Evolutionary conservation across 2,888 invertebrate species (phyloP).

Genomic region (Amorpha juglandis): DNA sequence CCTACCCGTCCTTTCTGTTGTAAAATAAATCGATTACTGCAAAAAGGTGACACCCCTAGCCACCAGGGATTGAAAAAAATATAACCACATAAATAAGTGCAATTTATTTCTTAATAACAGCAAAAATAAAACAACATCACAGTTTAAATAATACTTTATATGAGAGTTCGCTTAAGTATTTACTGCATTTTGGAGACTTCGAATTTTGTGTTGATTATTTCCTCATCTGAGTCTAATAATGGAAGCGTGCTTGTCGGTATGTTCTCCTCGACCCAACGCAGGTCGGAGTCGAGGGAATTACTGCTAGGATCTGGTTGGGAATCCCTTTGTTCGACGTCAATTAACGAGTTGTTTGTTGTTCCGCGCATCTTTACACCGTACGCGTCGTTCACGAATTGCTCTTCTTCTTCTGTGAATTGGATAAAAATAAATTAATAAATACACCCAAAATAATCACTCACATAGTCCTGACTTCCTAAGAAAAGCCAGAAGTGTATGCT

Average conservation of each 20-base stretch:
- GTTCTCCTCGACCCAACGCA: slow-evolving; percentile 96
- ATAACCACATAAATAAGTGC: neutral
- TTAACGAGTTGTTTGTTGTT: slow-evolving; percentile 61
- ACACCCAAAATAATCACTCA: neutral
- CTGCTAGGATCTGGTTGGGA: slow-evolving; percentile 45
- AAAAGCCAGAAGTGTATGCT: no score
- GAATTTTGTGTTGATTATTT: slow-evolving; percentile 92
- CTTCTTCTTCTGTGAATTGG: slow-evolving; percentile 87
- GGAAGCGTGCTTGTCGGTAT: slow-evolving; percentile 91
- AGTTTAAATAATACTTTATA: slow-evolving; percentile 57
- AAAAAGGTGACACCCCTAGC: no score
- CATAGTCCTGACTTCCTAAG: no score
- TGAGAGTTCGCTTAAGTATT: slow-evolving; percentile 49
- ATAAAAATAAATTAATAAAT: neutral
- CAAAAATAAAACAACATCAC: slow-evolving; percentile 48
- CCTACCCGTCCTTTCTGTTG: no score
- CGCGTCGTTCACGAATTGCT: slow-evolving; percentile 93
- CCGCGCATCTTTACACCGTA: slow-evolving; percentile 92
- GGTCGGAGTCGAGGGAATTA: slow-evolving; percentile 73
- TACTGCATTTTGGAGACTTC: slow-evolving; percentile 96
- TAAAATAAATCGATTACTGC: no score
- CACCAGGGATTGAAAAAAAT: no score
- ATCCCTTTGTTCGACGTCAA: slow-evolving; percentile 43
- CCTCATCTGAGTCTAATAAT: slow-evolving; percentile 90
- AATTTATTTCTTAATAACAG: slow-evolving; percentile 2